A percentile compares a stretch with the other conserved stretches of the same genome.
Evolutionary conservation across 2,113 vertebrate genomes (phyloP).

Genomic region (Coracopsis vasa): DNA sequence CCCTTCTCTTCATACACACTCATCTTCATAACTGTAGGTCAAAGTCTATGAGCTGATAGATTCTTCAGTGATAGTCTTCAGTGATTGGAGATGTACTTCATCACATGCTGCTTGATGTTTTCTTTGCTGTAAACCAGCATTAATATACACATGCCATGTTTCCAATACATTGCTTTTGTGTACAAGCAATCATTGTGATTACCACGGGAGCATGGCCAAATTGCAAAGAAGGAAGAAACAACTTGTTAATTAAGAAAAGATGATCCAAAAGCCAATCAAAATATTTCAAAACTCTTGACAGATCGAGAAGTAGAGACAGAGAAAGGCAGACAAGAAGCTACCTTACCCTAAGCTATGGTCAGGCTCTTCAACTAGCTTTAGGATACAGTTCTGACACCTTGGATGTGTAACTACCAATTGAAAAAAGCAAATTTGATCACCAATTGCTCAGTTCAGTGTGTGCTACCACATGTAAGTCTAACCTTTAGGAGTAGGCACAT

Average conservation of each 20-base stretch:
- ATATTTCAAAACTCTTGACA: not conserved
- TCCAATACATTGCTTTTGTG: not conserved
- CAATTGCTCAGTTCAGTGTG: not conserved
- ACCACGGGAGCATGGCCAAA: not conserved
- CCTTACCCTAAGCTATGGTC: fast-evolving
- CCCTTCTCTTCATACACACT: not conserved
- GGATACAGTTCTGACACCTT: not conserved
- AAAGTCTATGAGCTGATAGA: not conserved
- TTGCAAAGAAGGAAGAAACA: not conserved
- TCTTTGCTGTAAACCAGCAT: not conserved
- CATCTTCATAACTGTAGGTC: not conserved
- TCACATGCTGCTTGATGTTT: not conserved
- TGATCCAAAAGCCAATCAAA: not conserved
- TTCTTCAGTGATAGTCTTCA: not conserved
- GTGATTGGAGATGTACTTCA: not conserved
- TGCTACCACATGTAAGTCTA: no score
- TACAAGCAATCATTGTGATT: not conserved
- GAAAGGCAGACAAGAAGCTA: not conserved
- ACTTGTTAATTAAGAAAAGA: not conserved
- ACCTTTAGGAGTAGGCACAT: not conserved
- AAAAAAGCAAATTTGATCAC: not conserved
- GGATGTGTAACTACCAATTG: not conserved
- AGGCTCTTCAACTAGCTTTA: not conserved
- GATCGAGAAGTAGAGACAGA: not conserved
- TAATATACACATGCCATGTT: not conserved